Conservation (phyloP, 2,888 invertebrate genomes). For the Phlogophora meticulosa region DNA sequence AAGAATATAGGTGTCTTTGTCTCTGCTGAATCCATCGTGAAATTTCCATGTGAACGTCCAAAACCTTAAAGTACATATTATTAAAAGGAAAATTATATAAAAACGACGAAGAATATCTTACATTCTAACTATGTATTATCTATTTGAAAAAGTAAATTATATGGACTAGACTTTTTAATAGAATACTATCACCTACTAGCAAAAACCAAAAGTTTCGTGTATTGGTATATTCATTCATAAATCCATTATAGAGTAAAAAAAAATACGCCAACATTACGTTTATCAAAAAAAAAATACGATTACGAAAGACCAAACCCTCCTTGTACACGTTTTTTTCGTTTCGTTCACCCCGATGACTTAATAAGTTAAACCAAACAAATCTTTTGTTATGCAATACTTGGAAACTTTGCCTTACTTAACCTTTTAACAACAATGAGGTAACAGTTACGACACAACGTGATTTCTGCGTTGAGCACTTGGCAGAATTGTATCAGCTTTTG, state of each 20-base stretch:
- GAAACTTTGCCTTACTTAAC: slow-evolving; percentile 28
- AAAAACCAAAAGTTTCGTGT: neutral
- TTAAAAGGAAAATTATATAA: no score
- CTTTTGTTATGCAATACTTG: slow-evolving; percentile 33
- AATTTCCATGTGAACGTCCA: no score
- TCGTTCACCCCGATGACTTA: slow-evolving; percentile 36
- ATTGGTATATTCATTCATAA: neutral
- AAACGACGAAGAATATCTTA: no score
- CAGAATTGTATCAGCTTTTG: slow-evolving; percentile 45
- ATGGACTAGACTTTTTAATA: neutral
- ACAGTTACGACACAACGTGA: slow-evolving; percentile 24
- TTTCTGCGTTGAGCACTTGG: slow-evolving; percentile 58
- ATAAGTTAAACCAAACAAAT: neutral
- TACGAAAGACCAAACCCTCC: slow-evolving; percentile 4
- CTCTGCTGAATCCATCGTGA: no score
- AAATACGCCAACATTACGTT: neutral
- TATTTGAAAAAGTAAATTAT: neutral
- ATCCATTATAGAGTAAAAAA: neutral
- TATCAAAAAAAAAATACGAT: slow-evolving; percentile 8
- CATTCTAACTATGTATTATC: neutral
- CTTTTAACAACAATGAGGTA: slow-evolving; percentile 26
- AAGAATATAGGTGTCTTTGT: no score
- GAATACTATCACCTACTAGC: neutral
- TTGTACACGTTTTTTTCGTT: neutral
- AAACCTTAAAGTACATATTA: no score